Base-by-base conservation (phyloP, 2,888 invertebrate genomes). In the Eupithecia vulgata region DNA sequence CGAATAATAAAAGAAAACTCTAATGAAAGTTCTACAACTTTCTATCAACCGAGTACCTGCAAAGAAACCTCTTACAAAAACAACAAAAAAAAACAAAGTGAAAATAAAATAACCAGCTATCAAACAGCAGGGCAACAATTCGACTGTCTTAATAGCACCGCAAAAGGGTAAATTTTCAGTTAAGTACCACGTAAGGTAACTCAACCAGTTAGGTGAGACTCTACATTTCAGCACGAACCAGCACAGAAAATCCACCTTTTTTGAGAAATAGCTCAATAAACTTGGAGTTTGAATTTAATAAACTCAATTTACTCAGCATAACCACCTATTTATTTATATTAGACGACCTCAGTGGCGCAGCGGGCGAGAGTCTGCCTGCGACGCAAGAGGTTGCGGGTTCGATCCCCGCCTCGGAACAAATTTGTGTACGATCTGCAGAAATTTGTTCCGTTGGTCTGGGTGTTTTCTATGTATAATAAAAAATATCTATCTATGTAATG, bases 121-220 rank as follows among this genome's bases (percentile, higher is more conserved):
- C 73, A 78, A 78, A 79, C 81, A 81, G 81, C 80, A 76, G 81
- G 81, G 71, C 61, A 81, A 78, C 79, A 78, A 74, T 83, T 81
- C 77, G 66, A 76, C 78, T 68, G 73, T 75, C 77, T 74, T 79
- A 81, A 81, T 78, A 78, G 75, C 78, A 73, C 74, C 73, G 78
- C 79, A 75, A 79, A 78, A 77, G 74, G 80, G 78, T 79, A 79
- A 81, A 81, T 78, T 75, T 70, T 71, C 71, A 73, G 76, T 71
- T 78, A 80, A 81, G 76, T 75, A 76, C 75, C 71, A 61, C 57
- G 15, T 70, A 59, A 70, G 37, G 70, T 72, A 72, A 67, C 48
- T 70, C 64, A 64, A 35, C 70, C 67, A 70, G 75, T 64, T 61
- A 34, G 34, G 34, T 7, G 15, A 17, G 17, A 61, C 34, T 34